A percentile compares a stretch with the other conserved stretches of the same genome.
Evolutionary conservation across 1,140 invertebrate species (phyloP).

Genomic region (Eriocheir sinensis): DNA sequence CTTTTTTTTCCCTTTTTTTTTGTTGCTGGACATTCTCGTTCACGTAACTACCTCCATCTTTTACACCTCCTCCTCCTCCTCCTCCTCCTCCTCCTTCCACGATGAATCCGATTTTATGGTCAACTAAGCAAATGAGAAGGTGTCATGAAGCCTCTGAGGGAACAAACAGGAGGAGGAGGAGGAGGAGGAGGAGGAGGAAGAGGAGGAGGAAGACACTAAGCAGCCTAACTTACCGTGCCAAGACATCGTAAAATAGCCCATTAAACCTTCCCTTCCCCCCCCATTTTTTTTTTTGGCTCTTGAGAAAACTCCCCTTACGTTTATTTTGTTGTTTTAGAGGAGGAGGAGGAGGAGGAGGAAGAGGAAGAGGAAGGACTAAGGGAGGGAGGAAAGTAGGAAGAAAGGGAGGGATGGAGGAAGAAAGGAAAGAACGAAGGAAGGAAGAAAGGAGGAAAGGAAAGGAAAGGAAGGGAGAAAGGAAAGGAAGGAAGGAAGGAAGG

Average conservation of each 20-base stretch:
- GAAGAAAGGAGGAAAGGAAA: background rate
- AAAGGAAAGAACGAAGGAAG: too few species aligned
- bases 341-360: too few species aligned
- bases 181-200: background rate
- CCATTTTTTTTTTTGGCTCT: constrained; percentile 2
- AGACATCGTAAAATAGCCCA: background rate
- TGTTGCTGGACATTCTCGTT: too few species aligned
- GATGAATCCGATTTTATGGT: constrained; percentile 1
- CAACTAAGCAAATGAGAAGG: background rate
- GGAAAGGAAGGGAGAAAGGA: too few species aligned
- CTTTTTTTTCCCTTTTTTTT: background rate
- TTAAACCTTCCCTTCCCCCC: background rate
- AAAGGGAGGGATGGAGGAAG: background rate
- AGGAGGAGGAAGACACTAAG: background rate
- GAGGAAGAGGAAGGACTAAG: too few species aligned
- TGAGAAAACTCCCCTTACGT: background rate
- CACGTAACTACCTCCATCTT: too few species aligned
- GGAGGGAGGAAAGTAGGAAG: too few species aligned
- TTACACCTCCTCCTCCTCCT: too few species aligned
- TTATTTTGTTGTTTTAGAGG: constrained; percentile 1
- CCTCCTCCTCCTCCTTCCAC: background rate
- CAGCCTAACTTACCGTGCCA: constrained; percentile 24
- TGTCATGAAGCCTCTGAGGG: background rate
- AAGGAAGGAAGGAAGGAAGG: too few species aligned
- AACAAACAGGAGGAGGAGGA: background rate